Evolutionary conservation across 2,113 vertebrate species (phyloP).

Genomic region (Redunca redunca): DNA sequence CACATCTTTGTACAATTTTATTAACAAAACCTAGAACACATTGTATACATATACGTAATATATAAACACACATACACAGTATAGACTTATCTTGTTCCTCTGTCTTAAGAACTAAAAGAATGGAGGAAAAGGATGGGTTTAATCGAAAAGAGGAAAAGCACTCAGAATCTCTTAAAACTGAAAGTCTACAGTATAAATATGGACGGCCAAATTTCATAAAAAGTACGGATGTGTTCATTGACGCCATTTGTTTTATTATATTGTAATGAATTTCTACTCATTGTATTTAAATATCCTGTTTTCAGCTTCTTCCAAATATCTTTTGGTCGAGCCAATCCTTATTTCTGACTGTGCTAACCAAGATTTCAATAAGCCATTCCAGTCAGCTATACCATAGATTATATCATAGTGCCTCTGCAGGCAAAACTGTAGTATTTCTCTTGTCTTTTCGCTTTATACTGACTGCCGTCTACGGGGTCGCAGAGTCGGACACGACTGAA

Average conservation of each 20-base stretch:
- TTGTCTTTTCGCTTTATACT: not conserved
- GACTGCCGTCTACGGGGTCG: not conserved
- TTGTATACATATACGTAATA: slow-evolving; percentile 39
- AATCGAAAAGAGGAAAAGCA: slow-evolving; percentile 64
- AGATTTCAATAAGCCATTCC: not conserved
- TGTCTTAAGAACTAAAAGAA: slow-evolving; percentile 77
- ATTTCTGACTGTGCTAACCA: not conserved
- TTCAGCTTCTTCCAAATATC: not conserved
- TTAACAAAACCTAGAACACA: slow-evolving; percentile 29
- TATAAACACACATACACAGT: slow-evolving; percentile 71
- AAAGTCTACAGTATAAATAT: not conserved
- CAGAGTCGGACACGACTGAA: too few species aligned
- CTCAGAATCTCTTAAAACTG: slow-evolving; percentile 26
- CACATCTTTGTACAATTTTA: slow-evolving; percentile 22
- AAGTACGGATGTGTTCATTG: not conserved
- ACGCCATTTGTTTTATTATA: not conserved
- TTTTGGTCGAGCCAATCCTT: not conserved
- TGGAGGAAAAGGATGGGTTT: slow-evolving; percentile 69
- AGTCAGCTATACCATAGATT: not conserved
- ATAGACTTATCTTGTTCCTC: slow-evolving; percentile 74
- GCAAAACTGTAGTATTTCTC: not conserved
- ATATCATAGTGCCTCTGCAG: not conserved
- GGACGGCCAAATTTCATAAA: not conserved
- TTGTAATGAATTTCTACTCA: not conserved
- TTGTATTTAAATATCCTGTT: not conserved